Conservation (phyloP, 2,888 invertebrate genomes). For the Drosophila planitibia region DNA sequence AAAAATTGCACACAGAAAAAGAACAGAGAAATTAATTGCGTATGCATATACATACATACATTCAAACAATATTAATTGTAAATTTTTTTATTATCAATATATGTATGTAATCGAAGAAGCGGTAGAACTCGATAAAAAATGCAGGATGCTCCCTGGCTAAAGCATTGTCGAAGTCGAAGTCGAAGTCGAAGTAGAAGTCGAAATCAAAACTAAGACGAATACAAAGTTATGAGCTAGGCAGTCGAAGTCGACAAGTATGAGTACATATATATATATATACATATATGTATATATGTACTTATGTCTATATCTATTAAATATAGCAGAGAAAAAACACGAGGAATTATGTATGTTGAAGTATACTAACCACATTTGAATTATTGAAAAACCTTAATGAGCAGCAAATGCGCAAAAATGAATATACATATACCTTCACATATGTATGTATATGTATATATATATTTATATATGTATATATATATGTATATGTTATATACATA, state of each 20-base stretch:
- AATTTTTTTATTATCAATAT: conserved; percentile 57
- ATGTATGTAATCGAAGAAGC: conserved; percentile 39
- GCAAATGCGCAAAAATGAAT: conserved; percentile 46
- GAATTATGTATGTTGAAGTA: conserved; percentile 58
- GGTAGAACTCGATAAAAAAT: conserved; percentile 10
- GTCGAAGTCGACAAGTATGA: conserved; percentile 17
- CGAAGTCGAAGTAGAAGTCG: conserved; percentile 20
- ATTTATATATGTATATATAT: conserved; percentile 27
- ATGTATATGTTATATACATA: conserved; percentile 40
- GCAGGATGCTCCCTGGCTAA: conserved; percentile 9
- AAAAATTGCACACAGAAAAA: conserved; percentile 49
- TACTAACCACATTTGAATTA: conserved; percentile 53
- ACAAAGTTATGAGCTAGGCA: conserved; percentile 22
- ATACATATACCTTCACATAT: conserved; percentile 51
- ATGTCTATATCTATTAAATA: conserved; percentile 17
- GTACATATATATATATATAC: background rate
- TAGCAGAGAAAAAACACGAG: conserved; percentile 27
- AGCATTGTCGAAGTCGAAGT: conserved; percentile 22
- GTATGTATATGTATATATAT: conserved; percentile 29
- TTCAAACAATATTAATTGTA: conserved; percentile 56
- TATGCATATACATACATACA: conserved; percentile 46
- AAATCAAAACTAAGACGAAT: conserved; percentile 45
- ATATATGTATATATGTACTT: background rate
- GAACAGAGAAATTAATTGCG: conserved; percentile 29
- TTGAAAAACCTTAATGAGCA: conserved; percentile 33